Conservation (phyloP, 2,113 vertebrate genomes). For the Phoxinus phoxinus region DNA sequence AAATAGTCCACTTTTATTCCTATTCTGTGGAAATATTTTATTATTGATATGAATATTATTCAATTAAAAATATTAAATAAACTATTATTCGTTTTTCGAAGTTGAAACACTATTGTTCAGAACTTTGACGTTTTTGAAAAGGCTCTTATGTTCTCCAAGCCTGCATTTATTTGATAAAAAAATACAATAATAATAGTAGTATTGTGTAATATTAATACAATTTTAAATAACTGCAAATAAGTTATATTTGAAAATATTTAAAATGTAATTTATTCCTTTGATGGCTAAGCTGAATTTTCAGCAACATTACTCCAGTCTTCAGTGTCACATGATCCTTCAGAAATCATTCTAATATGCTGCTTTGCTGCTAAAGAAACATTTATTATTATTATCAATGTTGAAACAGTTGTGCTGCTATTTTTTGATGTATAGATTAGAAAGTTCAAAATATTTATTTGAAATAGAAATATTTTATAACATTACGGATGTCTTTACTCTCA, state of each 20-base stretch:
- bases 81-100: too few relatives aligned
- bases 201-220: not conserved
- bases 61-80: too few relatives aligned
- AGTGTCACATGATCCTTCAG: too few relatives aligned
- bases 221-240: not conserved
- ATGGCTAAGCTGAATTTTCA: not conserved
- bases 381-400: not conserved
- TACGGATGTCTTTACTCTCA: not conserved
- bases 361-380: too few relatives aligned
- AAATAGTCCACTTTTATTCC: not conserved
- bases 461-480: not conserved
- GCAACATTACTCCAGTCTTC: not conserved
- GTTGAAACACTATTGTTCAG: not conserved
- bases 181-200: not conserved
- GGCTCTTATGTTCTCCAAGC: not conserved
- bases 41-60: not conserved
- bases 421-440: not conserved
- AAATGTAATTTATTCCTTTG: not conserved
- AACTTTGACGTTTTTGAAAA: not conserved
- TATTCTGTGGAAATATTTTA: not conserved
- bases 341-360: too few relatives aligned
- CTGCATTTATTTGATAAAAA: not conserved
- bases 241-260: not conserved
- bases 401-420: not conserved
- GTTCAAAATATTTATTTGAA: not conserved